phyloP scores from a whole-genome alignment of 2,888 invertebrate species.

The Dysmachus trigonus region DNA sequence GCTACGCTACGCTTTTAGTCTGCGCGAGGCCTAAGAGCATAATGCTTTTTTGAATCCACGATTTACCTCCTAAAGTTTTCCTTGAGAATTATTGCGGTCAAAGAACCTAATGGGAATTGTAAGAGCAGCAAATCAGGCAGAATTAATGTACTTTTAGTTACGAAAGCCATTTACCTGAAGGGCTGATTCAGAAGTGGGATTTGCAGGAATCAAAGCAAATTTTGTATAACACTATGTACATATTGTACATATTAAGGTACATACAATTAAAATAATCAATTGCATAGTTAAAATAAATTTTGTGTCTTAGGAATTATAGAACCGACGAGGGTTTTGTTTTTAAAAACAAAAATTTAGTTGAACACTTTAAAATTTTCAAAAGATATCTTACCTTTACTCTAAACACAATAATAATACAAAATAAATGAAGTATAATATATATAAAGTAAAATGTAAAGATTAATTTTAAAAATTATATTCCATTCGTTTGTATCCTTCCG shows the following conservation, averaged over 20 bases:
- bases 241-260: too few species aligned
- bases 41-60: too few species aligned
- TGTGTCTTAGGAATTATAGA: too few species aligned
- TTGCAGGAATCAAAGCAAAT: neutral
- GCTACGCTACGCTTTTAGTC: too few species aligned
- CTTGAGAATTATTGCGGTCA: neutral
- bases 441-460: neutral
- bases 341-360: too few species aligned
- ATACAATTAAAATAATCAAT: too few species aligned
- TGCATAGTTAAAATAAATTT: too few species aligned
- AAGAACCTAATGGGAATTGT: neutral
- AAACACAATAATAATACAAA: neutral
- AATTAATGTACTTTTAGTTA: neutral
- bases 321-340: too few species aligned
- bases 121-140: neutral
- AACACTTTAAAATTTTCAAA: too few species aligned
- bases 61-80: too few species aligned
- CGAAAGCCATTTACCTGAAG: neutral
- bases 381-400: neutral
- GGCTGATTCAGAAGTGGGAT: neutral
- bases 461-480: neutral
- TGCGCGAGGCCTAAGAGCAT: too few species aligned
- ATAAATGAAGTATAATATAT: neutral
- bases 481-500: neutral
- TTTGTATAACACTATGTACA: too few species aligned